Base-by-base conservation (phyloP, 1,140 invertebrate species). In the Euglossa dilemma region DNA sequence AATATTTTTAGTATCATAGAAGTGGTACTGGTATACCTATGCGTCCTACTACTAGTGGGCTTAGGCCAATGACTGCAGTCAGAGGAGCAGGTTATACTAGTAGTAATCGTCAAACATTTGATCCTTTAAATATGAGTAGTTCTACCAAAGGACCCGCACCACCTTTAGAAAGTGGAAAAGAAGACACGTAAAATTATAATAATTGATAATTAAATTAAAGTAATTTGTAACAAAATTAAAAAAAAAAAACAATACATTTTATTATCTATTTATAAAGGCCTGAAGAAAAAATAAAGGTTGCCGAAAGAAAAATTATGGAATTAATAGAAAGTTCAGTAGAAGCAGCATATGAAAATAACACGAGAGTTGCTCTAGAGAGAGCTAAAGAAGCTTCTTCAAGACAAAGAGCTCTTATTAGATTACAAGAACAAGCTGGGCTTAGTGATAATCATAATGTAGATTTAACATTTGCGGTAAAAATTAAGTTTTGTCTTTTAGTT, bases 361-460 rank as follows among this genome's bases (percentile, higher is more conserved):
- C 95, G 59, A 95, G 96, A 89, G 90, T 96, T 89, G 97, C 98
- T 0, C 93, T 99, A 52, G 97, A 98, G 73, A 98, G 98, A 93
- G 99, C 99, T 0, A 99, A 99, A 94, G 99, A 99, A 94, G 98
- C 99, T 23, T 98, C 98, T 1, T 96, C 97, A 14, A 97, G 99
- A 92, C 99, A 99, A 93, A 95, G 97, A 83, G 97, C 97, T 84
- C 93, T 99, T n/a, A 98, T 98, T 78, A 95, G 97, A 85, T 96
- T 98, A 91, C 97, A 98, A 89, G 98, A 99, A 93, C 98, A 99
- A 93, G 96, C 97, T 84, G 97, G 97, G 64, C 95, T 98, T 75
- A 97, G 96, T 69, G 98, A 99, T 78, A 96, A 96, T 80, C 98
- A 98, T 88, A 99, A 99, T 93, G 96, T 99, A 85, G 98, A 99